Percentiles rank a stretch among this genome's conserved stretches.
phyloP scores from a whole-genome alignment of 2,888 invertebrate species.

The Drosophila kuntzei region DNA sequence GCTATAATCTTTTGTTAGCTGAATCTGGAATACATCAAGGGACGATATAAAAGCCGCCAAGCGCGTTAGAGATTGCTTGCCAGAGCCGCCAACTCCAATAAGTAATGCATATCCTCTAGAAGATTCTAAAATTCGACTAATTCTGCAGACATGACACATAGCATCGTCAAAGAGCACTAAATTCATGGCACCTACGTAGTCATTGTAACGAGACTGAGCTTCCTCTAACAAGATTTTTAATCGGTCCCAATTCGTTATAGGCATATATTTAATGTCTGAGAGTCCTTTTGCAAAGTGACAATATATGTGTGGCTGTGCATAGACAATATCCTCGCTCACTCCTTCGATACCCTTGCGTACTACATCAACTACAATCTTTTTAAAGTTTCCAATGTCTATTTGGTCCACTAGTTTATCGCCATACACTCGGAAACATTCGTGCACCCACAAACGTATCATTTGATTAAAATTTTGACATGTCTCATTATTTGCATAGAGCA shows the following conservation, averaged over 20 bases:
- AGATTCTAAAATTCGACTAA: slow-evolving; percentile 96
- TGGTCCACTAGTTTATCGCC: slow-evolving; percentile 95
- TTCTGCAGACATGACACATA: slow-evolving; percentile 95
- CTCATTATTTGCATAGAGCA: slow-evolving; percentile 92
- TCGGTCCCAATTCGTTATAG: slow-evolving; percentile 90
- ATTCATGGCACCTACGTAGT: slow-evolving; percentile 96
- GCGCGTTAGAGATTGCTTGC: slow-evolving; percentile 96
- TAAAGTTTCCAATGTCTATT: slow-evolving; percentile 90
- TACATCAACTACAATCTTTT: slow-evolving; percentile 90
- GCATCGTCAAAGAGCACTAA: slow-evolving; percentile 97
- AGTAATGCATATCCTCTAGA: slow-evolving; percentile 96
- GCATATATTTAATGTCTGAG: slow-evolving; percentile 96
- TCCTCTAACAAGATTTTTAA: slow-evolving; percentile 91
- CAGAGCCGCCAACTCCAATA: slow-evolving; percentile 97
- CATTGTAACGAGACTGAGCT: slow-evolving; percentile 94
- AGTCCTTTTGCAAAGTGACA: slow-evolving; percentile 97
- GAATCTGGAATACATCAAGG: slow-evolving; percentile 96
- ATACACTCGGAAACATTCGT: slow-evolving; percentile 96
- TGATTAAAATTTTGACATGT: slow-evolving; percentile 90
- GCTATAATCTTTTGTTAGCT: slow-evolving; percentile 95
- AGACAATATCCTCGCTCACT: slow-evolving; percentile 90
- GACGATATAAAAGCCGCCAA: slow-evolving; percentile 95
- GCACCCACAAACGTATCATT: slow-evolving; percentile 93
- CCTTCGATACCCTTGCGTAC: slow-evolving; percentile 92
- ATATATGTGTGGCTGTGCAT: slow-evolving; percentile 92